These are phyloP conservation scores for Elmis aenea DNA, from an alignment of 2,888 invertebrate genomes.

Conservation along the genomic window DNA sequence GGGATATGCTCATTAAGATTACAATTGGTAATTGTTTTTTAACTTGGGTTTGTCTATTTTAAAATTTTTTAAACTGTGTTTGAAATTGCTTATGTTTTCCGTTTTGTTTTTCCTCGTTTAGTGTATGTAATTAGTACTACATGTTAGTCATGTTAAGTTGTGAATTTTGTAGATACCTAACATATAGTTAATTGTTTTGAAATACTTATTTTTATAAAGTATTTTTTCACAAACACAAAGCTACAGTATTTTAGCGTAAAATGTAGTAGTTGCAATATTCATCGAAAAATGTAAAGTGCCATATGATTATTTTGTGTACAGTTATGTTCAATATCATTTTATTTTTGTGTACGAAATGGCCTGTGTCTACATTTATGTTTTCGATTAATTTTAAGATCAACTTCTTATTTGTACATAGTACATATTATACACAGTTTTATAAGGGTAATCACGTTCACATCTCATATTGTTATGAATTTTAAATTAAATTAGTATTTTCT, in stretches of 20 bases:
- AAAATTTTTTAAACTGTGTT: too few species aligned
- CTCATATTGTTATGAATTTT: too few species aligned
- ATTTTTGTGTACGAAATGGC: slow-evolving; percentile 9
- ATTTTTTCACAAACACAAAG: slow-evolving; percentile 20
- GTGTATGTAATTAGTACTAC: too few species aligned
- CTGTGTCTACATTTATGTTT: slow-evolving; percentile 10
- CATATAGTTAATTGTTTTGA: slow-evolving; percentile 21
- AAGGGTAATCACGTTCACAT: too few species aligned
- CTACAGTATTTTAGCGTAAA: slow-evolving; percentile 19
- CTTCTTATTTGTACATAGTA: slow-evolving; percentile 19
- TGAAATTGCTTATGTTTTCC: too few species aligned
- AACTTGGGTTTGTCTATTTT: too few species aligned
- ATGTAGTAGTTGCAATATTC: slow-evolving; percentile 15
- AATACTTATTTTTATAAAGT: slow-evolving; percentile 22
- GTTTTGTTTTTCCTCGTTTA: too few species aligned
- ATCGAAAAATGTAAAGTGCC: slow-evolving; percentile 14
- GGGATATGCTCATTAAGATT: too few species aligned
- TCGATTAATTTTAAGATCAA: slow-evolving; percentile 13
- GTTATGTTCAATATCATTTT: slow-evolving; percentile 4
- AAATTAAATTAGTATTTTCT: too few species aligned
- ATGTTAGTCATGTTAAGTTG: slow-evolving; percentile 5
- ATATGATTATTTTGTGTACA: slow-evolving; percentile 11
- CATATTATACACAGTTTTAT: too few species aligned
- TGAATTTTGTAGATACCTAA: slow-evolving; percentile 22
- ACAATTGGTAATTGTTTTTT: too few species aligned